These are phyloP conservation scores for Crax fasciolata DNA, from an alignment of 2,797 vertebrate genomes.

Conservation along the genomic window DNA sequence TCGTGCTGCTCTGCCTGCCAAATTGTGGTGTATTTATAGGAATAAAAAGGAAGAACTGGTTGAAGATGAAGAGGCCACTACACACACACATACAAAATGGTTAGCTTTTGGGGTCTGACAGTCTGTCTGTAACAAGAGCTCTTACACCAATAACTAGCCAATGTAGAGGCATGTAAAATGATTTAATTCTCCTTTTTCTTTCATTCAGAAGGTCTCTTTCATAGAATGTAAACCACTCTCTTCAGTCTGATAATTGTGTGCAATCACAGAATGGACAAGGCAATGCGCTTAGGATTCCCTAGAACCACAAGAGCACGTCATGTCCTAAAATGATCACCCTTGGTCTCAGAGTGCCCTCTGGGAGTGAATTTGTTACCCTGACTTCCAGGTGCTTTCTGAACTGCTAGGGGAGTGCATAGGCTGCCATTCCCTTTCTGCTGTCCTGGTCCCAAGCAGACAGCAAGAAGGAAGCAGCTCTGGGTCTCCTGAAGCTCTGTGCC, in stretches of 20 bases:
- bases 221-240: not conserved
- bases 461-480: not conserved
- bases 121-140: slow-evolving; percentile 24
- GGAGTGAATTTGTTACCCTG: not conserved
- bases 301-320: not conserved
- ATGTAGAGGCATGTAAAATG: not conserved
- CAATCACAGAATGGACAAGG: not conserved
- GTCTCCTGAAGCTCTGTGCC: not conserved
- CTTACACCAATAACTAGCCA: not conserved
- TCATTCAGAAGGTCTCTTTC: not conserved
- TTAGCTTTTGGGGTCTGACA: slow-evolving; percentile 31
- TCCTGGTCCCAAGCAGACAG: not conserved
- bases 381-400: not conserved
- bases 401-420: not conserved
- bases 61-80: slow-evolving; percentile 39
- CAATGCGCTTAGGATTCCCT: not conserved
- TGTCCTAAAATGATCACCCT: not conserved
- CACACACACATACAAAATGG: slow-evolving; percentile 15
- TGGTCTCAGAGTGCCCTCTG: not conserved
- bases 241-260: not conserved
- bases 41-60: slow-evolving; percentile 52
- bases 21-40: slow-evolving; percentile 63
- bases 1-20: slow-evolving; percentile 37
- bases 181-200: not conserved
- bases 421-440: not conserved